These are phyloP conservation scores for Macrocentrus cingulum DNA, from an alignment of 1,140 invertebrate species.

Conservation along the genomic window DNA sequence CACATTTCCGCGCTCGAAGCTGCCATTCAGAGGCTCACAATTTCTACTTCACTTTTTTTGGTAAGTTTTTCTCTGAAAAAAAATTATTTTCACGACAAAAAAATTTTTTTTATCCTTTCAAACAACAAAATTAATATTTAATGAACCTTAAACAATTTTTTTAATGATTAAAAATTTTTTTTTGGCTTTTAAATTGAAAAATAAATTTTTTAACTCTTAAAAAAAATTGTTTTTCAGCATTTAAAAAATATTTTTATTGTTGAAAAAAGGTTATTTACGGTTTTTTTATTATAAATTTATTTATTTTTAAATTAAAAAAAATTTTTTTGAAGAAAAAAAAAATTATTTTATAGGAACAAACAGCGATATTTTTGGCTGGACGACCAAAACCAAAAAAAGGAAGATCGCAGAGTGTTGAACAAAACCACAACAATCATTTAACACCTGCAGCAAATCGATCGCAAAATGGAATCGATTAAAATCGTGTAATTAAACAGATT, in stretches of 20 bases:
- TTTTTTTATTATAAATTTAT: too few species aligned
- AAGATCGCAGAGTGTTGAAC: conserved; percentile 50
- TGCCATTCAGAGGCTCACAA: conserved; percentile 43
- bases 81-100: neutral
- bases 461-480: conserved; percentile 58
- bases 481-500: too few species aligned
- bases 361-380: conserved; percentile 63
- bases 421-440: conserved; percentile 59
- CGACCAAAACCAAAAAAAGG: conserved; percentile 59
- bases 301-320: too few species aligned
- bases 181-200: too few species aligned
- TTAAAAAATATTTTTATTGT: conserved; percentile 62
- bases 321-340: conserved; percentile 2
- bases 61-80: conserved; percentile 34
- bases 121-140: conserved; percentile 61
- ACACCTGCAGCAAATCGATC: conserved; percentile 55
- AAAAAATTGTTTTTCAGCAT: conserved; percentile 47
- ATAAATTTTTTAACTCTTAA: too few species aligned
- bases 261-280: too few species aligned
- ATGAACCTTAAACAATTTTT: conserved; percentile 56
- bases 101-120: conserved; percentile 52
- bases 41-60: conserved; percentile 44
- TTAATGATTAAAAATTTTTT: neutral
- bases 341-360: conserved; percentile 53
- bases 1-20: conserved; percentile 35